These are phyloP conservation scores for Euthynnus affinis DNA, from an alignment of 2,797 vertebrate genomes.

Conservation along the genomic window DNA sequence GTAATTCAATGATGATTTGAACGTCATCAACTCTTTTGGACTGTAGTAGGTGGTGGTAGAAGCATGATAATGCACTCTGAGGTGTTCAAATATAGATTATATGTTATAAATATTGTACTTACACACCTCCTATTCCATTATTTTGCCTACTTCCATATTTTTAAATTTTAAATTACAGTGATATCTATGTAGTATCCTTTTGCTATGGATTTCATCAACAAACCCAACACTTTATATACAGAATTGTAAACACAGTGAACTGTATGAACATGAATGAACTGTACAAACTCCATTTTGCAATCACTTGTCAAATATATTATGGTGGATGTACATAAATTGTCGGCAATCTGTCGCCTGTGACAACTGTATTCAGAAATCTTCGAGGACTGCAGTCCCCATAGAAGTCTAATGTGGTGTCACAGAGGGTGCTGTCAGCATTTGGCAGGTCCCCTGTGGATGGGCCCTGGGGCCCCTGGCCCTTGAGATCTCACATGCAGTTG, in stretches of 20 bases:
- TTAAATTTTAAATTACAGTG: neutral
- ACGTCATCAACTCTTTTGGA: neutral
- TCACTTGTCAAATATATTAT: neutral
- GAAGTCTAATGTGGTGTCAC: conserved; percentile 51
- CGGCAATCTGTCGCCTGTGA: neutral
- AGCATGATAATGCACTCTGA: too few species aligned
- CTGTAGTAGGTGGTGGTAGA: neutral
- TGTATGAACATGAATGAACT: too few species aligned
- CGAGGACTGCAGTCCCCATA: conserved; percentile 22
- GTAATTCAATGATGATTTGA: too few species aligned
- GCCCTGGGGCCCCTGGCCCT: conserved; percentile 25
- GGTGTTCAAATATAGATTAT: too few species aligned
- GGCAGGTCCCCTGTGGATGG: conserved; percentile 53
- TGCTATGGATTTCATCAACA: neutral
- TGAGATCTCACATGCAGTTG: conserved; percentile 39
- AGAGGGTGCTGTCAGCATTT: conserved; percentile 64
- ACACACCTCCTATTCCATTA: neutral
- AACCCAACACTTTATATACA: neutral
- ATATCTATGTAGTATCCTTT: neutral
- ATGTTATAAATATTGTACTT: neutral
- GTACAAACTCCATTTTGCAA: neutral
- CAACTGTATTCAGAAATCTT: conserved; percentile 19
- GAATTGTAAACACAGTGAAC: neutral
- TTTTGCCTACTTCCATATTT: neutral
- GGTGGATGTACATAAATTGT: neutral